phyloP scores from a whole-genome alignment of 2,113 vertebrate genomes.

The Porphyrio hochstetteri region DNA sequence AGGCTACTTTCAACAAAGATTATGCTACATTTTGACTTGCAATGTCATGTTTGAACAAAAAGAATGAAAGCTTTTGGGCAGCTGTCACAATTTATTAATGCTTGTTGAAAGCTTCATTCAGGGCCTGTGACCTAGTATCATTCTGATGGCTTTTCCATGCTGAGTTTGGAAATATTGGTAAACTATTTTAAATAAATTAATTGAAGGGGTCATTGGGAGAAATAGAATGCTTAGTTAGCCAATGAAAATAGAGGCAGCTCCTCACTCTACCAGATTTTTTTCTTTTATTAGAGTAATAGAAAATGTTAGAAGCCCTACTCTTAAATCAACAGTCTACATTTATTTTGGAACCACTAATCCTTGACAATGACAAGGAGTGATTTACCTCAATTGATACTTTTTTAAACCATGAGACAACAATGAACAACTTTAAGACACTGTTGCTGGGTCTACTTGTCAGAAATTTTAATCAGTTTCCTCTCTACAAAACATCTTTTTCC shows the following conservation, averaged over 20 bases:
- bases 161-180: constrained; percentile 69
- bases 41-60: constrained; percentile 80
- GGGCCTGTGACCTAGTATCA: constrained; percentile 52
- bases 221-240: constrained; percentile 2
- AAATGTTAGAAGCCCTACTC: constrained; percentile 50
- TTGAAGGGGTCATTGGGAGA: constrained; percentile 46
- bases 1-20: constrained; percentile 85
- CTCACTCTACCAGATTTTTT: neutral
- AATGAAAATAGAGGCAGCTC: constrained; percentile 63
- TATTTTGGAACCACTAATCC: constrained; percentile 61
- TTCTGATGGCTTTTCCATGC: constrained; percentile 64
- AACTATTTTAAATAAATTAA: constrained; percentile 56
- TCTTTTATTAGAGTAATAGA: constrained; percentile 6
- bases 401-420: constrained; percentile 2
- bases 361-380: constrained; percentile 31
- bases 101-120: constrained; percentile 83
- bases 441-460: neutral
- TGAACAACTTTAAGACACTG: neutral
- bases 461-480: constrained; percentile 1
- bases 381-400: constrained; percentile 34
- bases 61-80: constrained; percentile 83
- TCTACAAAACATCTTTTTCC: neutral
- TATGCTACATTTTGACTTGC: constrained; percentile 78
- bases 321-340: constrained; percentile 59
- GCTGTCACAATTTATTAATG: constrained; percentile 86